phyloP scores from a whole-genome alignment of 2,888 invertebrate genomes.

The Smittia aterrima region DNA sequence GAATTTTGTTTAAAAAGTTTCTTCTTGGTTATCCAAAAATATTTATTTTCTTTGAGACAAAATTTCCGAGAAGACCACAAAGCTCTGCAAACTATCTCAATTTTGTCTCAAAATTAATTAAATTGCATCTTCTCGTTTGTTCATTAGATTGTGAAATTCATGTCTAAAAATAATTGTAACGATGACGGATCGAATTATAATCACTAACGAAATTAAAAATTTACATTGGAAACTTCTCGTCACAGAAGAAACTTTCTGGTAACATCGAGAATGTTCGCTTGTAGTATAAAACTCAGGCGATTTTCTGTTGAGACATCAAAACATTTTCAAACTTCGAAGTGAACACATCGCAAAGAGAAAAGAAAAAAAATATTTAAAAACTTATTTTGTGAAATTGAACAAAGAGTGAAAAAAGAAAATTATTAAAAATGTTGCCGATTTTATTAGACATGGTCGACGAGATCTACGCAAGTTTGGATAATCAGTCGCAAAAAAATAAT shows the following conservation, averaged over 20 bases:
- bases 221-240: no score
- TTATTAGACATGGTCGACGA: conserved; percentile 37
- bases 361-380: background rate
- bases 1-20: no score
- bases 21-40: no score
- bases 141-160: no score
- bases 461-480: background rate
- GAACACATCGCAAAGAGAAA: conserved; percentile 21
- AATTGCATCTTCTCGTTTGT: no score
- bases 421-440: conserved; percentile 29
- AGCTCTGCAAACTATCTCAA: no score
- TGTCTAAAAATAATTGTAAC: no score
- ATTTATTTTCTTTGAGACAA: no score
- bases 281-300: conserved; percentile 1
- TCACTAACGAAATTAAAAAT: no score
- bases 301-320: background rate
- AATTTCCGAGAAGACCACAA: no score
- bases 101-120: no score
- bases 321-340: conserved; percentile 16
- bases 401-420: background rate
- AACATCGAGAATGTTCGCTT: background rate
- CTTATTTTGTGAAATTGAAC: conserved; percentile 14
- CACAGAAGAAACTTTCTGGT: conserved; percentile 21
- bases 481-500: background rate
- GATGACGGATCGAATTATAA: no score